Conservation (phyloP, 2,797 vertebrate genomes). For the Glossophaga mutica region DNA sequence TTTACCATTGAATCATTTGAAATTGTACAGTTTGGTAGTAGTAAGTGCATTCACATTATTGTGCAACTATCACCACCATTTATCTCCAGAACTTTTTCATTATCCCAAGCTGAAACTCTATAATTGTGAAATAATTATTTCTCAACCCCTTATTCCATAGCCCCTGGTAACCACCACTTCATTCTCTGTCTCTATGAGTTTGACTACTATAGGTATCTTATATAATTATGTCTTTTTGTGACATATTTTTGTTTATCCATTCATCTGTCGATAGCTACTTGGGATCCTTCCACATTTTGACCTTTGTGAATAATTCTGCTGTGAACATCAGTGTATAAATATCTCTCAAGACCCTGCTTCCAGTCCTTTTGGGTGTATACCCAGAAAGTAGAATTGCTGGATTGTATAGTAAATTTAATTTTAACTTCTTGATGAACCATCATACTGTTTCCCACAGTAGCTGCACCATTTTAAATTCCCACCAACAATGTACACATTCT, state of each 20-base stretch:
- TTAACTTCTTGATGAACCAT: background rate
- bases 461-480: background rate
- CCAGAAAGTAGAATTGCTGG: background rate
- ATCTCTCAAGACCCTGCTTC: background rate
- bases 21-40: background rate
- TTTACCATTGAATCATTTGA: background rate
- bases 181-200: background rate
- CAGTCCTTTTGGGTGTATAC: background rate
- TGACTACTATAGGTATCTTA: background rate
- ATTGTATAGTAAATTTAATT: background rate
- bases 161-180: background rate
- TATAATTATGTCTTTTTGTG: background rate
- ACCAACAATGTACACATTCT: background rate
- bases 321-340: background rate
- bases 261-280: background rate
- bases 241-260: background rate
- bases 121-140: background rate
- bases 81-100: background rate
- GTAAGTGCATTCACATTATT: background rate
- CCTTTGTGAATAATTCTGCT: background rate
- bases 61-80: background rate
- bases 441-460: background rate
- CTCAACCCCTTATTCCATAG: background rate
- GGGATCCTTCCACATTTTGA: background rate
- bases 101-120: background rate